Evolutionary conservation across 2,113 vertebrate genomes (phyloP), one percentile per base, ranked within the genome.

Genomic region (Hemibagrus wyckioides): DNA sequence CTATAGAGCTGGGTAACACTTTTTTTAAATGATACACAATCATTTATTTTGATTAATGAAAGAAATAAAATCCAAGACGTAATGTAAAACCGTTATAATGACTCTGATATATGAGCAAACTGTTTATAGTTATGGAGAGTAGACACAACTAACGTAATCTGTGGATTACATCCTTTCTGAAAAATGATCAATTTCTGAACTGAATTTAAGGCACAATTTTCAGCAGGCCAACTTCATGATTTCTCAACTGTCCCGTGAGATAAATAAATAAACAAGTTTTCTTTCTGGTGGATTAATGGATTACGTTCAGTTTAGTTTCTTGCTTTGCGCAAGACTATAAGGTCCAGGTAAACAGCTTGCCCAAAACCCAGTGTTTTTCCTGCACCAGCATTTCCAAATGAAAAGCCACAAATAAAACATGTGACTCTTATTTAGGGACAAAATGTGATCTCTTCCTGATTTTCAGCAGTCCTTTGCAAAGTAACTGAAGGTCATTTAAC

Each of bases 1-100:
- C 97, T 88, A 93, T 99, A 84, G 93, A 97, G 77, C 89, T 99
- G 44, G 98, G 98, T 99, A 96, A 30, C 93, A 6, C 17, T 84
- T 17, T 6, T 0, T 76, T 17, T n/a, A 41, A 13, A 14, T 4
- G 15, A 41, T 41, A 48, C 41, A 23, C 28, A 14, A 3, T 15
- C 76, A 15, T 48, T 82, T n/a, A 17, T 5, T 75, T 59, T 57
- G 33, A 2, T 33, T 85, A 33, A 21, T 28, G n/a, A n/a, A n/a
- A n/a, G n/a, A n/a, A n/a, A 6, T 17, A 33, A 6, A 21, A 67
- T 65, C 44, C 41, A 36, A 52, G 6, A 14, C 75, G 33, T 83
- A 4, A 13, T 83, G 41, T 50, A 79, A 77, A 44, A 36, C 3
- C 15, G 33, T 65, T 73, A 75, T 69, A 69, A 83, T n/a, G 52